Evolutionary conservation across 2,888 invertebrate species (phyloP), one percentile per base, ranked within the genome.

Genomic region (Diabrotica balteata): DNA sequence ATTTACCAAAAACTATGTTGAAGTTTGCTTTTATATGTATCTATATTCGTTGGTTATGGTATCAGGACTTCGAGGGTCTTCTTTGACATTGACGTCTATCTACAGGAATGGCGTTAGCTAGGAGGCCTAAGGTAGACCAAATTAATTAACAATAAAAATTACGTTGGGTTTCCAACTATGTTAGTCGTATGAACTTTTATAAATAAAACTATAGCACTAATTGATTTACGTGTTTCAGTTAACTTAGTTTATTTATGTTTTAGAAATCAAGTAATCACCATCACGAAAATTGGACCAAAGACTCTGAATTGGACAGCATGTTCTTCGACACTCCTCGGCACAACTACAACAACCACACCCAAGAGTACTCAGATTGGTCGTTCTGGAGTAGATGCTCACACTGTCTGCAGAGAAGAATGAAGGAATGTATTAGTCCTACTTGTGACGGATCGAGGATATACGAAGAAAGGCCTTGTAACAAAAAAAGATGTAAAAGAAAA

Each of bases 331-430:
- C 7, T 42, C n/a, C 32, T 42, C 2, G n/a, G 0, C 8, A 54
- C 22, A 5, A 49, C 45, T 5, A 58, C 45, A 43, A 54, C 47
- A 45, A 59, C 32, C 17, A 17, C 11, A 46, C 42, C 59, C 11
- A 10, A 11, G 42, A 67, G 58, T 77, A 73, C 62, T 70, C 77
- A 32, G 76, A 79, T 44, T 84, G 83, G 83, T 76, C 81, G 2
- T 72, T 79, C 7, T 84, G 83, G 83, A 80, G 80, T 44, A 75
- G 80, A 63, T 84, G 84, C 71, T 75, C 79, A 43, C 77, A 81
- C 63, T 84, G 89, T 53, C 85, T 90, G 17, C 92, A 91, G 75
- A 89, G 91, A 5, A 88, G 90, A 74, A 95, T 95, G 94, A 91
- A 91, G 66, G 85, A 89, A 44, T 96, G 96, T 66, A 72, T 79